Evolutionary conservation across 2,888 invertebrate species (phyloP).

Genomic region (Acanthosepion esculentum): DNA sequence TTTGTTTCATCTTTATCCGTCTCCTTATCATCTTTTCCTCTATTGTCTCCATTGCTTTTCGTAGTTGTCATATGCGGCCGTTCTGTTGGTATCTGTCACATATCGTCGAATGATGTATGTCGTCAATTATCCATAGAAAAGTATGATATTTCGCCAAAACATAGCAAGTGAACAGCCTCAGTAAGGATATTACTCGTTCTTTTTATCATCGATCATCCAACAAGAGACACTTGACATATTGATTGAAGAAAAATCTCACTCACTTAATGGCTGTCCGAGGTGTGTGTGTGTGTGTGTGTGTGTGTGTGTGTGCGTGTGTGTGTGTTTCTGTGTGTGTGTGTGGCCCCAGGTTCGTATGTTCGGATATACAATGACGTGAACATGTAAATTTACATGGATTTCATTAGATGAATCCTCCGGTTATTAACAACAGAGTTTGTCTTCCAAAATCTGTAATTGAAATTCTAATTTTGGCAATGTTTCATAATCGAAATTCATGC

Average conservation of each 20-base stretch:
- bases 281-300: background rate
- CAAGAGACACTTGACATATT: slow-evolving; percentile 4
- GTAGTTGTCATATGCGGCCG: background rate
- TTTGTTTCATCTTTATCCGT: background rate
- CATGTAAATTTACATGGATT: background rate
- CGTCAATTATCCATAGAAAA: background rate
- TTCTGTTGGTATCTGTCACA: background rate
- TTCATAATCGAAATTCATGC: too few species aligned
- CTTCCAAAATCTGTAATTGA: too few species aligned
- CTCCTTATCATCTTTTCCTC: background rate
- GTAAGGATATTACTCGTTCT: background rate
- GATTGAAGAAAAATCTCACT: background rate
- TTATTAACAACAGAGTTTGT: too few species aligned
- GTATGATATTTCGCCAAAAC: background rate
- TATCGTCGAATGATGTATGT: background rate
- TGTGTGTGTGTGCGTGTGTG: background rate
- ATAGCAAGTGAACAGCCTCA: background rate
- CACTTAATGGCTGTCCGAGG: background rate
- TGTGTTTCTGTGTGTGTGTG: too few species aligned
- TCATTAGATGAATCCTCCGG: too few species aligned
- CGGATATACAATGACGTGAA: background rate
- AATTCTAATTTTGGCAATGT: too few species aligned
- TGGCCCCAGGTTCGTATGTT: background rate
- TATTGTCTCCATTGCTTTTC: background rate
- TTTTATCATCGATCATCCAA: background rate